Base-by-base conservation (phyloP, 2,888 invertebrate genomes). In the Meghimatium bilineatum region DNA sequence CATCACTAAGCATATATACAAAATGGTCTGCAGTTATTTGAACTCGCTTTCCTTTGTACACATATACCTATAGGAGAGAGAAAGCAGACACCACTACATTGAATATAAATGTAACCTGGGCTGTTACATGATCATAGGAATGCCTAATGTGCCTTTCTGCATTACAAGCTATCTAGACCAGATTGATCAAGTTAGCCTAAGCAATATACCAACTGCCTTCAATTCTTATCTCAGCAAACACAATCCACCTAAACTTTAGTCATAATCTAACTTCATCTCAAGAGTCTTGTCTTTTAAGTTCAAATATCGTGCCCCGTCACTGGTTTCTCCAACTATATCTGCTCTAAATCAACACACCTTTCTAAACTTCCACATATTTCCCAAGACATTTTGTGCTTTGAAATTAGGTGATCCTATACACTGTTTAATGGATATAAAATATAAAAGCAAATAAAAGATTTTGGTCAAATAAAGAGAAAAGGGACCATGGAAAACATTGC, bases 221-320 rank as follows among this genome's bases (percentile, higher is more conserved):
- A 52, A 74, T 32, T 74, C 74, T 74, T 74, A 74, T 74, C 74
- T 49, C 1, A 52, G 74, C 74, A 74, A 74, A 74, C 52, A 72
- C 17, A 74, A 49, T 14, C 52, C 14, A 49, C 17, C 72, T 29
- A 14, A 10, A 17, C 14, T 52, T 1, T 17, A 52, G 32, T 20
- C 32, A 20, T 52, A 74, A 52, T 74, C 32, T 49, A 74, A 49
- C 32, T 74, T 32, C 20, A 29, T 32, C 26, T 74, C 44, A 52
- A 74, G 52, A 52, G 74, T 44, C 23, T 49, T 67, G 32, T 29
- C 52, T 32, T 34, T n/a, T 20, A 29, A 34, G 20, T 74, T 52
- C 52, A 74, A 74, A 74, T 44, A 52, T 52, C 12, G 32, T 26
- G 23, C 49, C 17, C 1, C 38, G 38, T 38, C 12, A 38, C 36